Conservation (phyloP, 2,888 invertebrate species). For the Drosophila macrothrix region DNA sequence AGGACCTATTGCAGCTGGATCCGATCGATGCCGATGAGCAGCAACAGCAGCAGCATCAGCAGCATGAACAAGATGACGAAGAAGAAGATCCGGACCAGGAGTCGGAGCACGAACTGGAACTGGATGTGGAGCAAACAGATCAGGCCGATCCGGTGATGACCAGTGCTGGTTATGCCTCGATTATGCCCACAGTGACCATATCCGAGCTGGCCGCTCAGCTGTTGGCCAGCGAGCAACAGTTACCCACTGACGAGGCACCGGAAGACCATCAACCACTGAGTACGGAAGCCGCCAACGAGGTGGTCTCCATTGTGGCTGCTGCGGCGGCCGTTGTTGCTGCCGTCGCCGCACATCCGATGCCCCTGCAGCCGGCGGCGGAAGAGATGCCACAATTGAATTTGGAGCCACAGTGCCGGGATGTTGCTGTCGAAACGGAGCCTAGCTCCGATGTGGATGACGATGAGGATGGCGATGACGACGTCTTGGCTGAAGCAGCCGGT, state of each 20-base stretch:
- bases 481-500: slow-evolving; percentile 8
- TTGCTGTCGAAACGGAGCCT: slow-evolving; percentile 3
- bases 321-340: slow-evolving; percentile 4
- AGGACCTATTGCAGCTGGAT: slow-evolving; percentile 18
- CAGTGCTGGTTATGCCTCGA: slow-evolving; percentile 1
- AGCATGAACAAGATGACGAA: not conserved
- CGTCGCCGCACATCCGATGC: not conserved
- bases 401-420: not conserved
- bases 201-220: slow-evolving; percentile 43
- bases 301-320: slow-evolving; percentile 23
- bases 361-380: slow-evolving; percentile 1
- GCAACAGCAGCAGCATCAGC: slow-evolving; percentile 13
- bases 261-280: slow-evolving; percentile 8
- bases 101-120: slow-evolving; percentile 1
- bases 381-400: slow-evolving; percentile 15
- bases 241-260: slow-evolving; percentile 7
- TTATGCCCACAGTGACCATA: slow-evolving; percentile 18
- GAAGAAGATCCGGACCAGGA: slow-evolving; percentile 2
- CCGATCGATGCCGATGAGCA: slow-evolving; percentile 3
- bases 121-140: slow-evolving; percentile 1
- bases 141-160: slow-evolving; percentile 3
- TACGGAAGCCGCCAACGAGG: slow-evolving; percentile 9
- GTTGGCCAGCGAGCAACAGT: slow-evolving; percentile 28
- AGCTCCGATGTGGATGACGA: slow-evolving; percentile 6
- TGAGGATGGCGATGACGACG: slow-evolving; percentile 8